Base-by-base conservation (phyloP, 53 echinoderm and acorn worm genomes). In the Mesocentrotus franciscanus region DNA sequence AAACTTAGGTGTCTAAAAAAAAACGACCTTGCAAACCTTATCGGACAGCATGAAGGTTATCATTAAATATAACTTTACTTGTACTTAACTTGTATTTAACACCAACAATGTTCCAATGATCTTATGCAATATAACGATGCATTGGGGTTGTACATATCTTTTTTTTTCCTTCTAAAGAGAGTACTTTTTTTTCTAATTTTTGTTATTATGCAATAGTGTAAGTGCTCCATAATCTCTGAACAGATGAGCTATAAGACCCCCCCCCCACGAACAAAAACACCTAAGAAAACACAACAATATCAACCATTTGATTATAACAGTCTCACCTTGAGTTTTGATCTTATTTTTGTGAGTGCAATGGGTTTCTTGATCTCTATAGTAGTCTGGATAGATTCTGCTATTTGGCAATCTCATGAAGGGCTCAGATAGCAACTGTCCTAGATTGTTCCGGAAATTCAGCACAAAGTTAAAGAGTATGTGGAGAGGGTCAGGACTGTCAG, bases 321-420 rank as follows among this genome's bases (percentile, higher is more conserved):
- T 34, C 93, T 96, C 56, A 98, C 99, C 98, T 99, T 99, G 78
- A 99, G 95, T 93, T 98, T 98, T 34, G 95, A 90, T 92, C 98
- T 97, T 66, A 99, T 99, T 95, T 99, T 99, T 68, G 97, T 95
- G 18, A 99, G 92, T 22, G 98, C 97, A 96, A 98, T 96, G 17
- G 99, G 99, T 42, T 97, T 96, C 72, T 97, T 96, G 60, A 99
- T 98, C 95, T 70, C 98, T 95, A 75, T 99, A 99, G 95, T 99
- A 99, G 74, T 99, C 99, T 0, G 99, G 99, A 68, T 99, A 99
- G 68, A 97, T 96, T 22, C 99, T 95, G n/a, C 96, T 94, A 75
- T 96, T 97, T 24, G 99, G 99, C 81, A 99, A 85, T 42, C 99
- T 95, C 97, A 97, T 97, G 95, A 99, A 99, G 15, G 99, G 99